phyloP scores from a whole-genome alignment of 2,113 vertebrate genomes.

The Dipodomys spectabilis region DNA sequence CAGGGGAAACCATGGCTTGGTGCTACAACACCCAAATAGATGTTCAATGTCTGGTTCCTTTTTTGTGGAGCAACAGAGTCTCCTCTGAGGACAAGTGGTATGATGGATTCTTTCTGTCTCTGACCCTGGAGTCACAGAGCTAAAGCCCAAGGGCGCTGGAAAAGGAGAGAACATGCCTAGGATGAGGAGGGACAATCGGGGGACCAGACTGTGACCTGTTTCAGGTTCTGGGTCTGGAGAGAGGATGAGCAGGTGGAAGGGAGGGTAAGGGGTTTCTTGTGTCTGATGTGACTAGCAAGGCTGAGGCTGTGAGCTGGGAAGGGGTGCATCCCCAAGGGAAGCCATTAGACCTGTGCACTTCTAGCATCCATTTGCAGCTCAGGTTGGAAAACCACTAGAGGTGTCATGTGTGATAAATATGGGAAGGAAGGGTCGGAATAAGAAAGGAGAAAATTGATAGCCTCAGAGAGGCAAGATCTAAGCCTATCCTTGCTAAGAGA shows the following conservation, averaged over 20 bases:
- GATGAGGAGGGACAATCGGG: neutral
- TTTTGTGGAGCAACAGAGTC: neutral
- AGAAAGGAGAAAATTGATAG: neutral
- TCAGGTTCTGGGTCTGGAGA: neutral
- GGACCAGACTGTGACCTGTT: neutral
- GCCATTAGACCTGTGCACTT: neutral
- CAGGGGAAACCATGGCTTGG: slow-evolving; percentile 31
- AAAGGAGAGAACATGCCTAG: neutral
- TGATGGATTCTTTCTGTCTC: neutral
- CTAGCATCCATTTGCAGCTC: neutral
- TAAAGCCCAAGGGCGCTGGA: neutral
- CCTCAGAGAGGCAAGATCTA: neutral
- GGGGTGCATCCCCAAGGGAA: no score
- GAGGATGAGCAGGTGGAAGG: neutral
- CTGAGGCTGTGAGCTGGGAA: neutral
- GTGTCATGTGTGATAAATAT: neutral
- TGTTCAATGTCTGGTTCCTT: neutral
- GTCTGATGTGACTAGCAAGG: neutral
- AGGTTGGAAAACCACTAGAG: neutral
- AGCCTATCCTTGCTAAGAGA: neutral
- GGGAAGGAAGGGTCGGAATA: neutral
- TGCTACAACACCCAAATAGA: neutral
- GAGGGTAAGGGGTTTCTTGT: neutral
- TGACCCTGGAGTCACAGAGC: neutral
- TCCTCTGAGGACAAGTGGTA: neutral